Evolutionary conservation across 2,797 vertebrate genomes (phyloP), one percentile per base, ranked within the genome.

Genomic region (Gephyroberyx darwinii): DNA sequence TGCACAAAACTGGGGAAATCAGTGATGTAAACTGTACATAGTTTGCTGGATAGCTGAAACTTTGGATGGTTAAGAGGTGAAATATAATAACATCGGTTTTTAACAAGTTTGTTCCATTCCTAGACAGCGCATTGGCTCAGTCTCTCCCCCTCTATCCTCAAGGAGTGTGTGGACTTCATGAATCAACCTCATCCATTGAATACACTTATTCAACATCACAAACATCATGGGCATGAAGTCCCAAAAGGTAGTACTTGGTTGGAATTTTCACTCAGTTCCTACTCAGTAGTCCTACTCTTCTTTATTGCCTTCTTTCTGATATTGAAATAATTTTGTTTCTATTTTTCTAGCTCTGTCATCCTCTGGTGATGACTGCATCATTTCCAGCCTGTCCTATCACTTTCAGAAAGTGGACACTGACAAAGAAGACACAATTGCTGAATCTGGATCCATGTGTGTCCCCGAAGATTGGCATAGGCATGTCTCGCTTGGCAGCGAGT

Each of bases 111-210:
- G 2, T 33, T 51, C 8, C 7, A n/a, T 64, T 68, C 62, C 8
- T 7, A 75, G 78, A 74, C 78, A 14, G 77, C 69, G 2, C 37
- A 69, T 7, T 69, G 73, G 69, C 80, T 87, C 33, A 70, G 71
- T 43, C 64, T 75, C n/a, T 75, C 70, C n/a, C 59, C 63, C 12
- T 55, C 76, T n/a, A 16, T 85, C 48, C 67, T 83, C 17, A 85
- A 84, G 52, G 81, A 81, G 45, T 86, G 75, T 77, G 65, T 62
- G 1, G 79, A 77, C 45, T 65, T 84, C 41, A 59, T 79, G 51
- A 81, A 63, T 67, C 57, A 81, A 59, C 77, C 78, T 20, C 61
- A 81, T 26, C 69, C 72, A 35, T 53, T 84, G 19, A 74, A 59
- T 22, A 57, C 56, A 63, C 70, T 82, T 3, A 80, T 84, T 70